Conservation (phyloP, 2,888 invertebrate species). For the Apodemia zela region DNA sequence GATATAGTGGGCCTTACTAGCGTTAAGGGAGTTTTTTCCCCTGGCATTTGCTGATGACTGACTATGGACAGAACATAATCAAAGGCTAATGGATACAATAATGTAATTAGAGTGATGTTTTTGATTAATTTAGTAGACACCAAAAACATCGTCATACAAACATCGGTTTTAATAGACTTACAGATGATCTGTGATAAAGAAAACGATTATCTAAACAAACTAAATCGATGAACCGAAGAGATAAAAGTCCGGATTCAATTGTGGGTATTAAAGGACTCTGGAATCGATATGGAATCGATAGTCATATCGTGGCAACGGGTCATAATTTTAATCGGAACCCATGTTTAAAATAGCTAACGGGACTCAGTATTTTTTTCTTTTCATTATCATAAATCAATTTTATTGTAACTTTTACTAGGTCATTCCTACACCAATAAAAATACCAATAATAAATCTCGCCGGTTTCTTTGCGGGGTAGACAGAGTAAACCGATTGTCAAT, state of each 20-base stretch:
- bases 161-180: not conserved
- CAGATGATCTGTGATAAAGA: conserved; percentile 13
- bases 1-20: no score
- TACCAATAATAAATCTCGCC: no score
- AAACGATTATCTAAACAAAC: conserved; percentile 25
- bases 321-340: conserved; percentile 6
- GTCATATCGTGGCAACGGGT: not conserved
- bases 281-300: not conserved
- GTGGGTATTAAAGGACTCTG: conserved; percentile 2
- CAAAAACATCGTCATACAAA: no score
- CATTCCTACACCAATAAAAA: not conserved
- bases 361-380: conserved; percentile 10
- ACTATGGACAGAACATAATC: no score
- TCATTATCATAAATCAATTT: conserved; percentile 2
- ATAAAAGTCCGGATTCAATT: conserved; percentile 17
- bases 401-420: not conserved
- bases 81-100: no score
- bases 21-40: no score
- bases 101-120: no score
- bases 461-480: no score
- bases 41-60: no score
- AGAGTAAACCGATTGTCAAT: no score
- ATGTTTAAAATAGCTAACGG: conserved; percentile 8
- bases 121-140: no score
- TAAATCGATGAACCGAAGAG: conserved; percentile 25